Evolutionary conservation across 1,140 invertebrate species (phyloP), one percentile per base, ranked within the genome.

Genomic region (Brachionus angularis): DNA sequence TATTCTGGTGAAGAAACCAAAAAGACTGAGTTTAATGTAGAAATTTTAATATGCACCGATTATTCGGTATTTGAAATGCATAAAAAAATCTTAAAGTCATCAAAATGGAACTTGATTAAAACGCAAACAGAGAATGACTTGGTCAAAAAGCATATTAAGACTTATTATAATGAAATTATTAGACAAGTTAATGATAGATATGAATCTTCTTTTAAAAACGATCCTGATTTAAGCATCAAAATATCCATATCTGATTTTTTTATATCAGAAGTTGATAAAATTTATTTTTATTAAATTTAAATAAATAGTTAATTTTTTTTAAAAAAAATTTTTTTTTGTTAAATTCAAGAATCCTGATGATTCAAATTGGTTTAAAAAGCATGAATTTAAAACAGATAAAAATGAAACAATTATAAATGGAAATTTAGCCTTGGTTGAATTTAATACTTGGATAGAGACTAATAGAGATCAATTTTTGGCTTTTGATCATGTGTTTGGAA

Each of bases 351-450:
- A 58, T 39, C 53, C 33, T 18, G 53, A 58, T 18, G 36, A 42
- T 39, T 39, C 53, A 39, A 12, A 23, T 7, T 58, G 53, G 53
- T 58, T 34, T 1, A 34, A 58, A 25, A 21, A 10, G 10, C 39
- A 12, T 8, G n/a, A 12, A 14, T 7, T 39, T 23, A 39, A 36
- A 39, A 39, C 21, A 21, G 33, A 58, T 21, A 12, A 33, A 8
- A 34, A 58, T 16, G 34, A n/a, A n/a, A n/a, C n/a, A n/a, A n/a
- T n/a, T n/a, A n/a, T 58, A 39, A 58, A 58, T 58, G 53, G 53
- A 25, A 34, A 58, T 14, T 39, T 58, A 21, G 39, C 33, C 18
- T 5, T 58, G 4, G 39, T 58, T 23, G 53, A 58, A 39, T 58
- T 58, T 23, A 58, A 58, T 21, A 21, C 53, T 1, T 58, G 53